Conservation (phyloP, 2,113 vertebrate species). For the Osmerus eperlanus region DNA sequence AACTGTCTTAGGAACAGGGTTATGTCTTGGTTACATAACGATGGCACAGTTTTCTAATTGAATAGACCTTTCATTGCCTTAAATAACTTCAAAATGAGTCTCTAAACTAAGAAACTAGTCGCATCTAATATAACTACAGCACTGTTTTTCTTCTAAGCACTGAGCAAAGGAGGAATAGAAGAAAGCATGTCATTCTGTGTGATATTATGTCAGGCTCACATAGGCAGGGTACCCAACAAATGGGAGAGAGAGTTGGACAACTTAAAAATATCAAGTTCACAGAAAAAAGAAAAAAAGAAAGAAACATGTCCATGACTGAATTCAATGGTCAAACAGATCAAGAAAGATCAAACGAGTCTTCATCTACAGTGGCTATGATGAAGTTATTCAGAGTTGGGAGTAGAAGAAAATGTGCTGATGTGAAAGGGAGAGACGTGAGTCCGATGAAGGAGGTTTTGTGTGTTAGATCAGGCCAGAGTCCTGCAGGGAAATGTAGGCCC, state of each 20-base stretch:
- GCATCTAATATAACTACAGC: conserved; percentile 19
- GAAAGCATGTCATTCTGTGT: not conserved
- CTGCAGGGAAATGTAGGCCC: conserved; percentile 16
- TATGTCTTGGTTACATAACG: too few relatives aligned
- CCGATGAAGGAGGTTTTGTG: conserved; percentile 31
- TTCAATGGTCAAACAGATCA: not conserved
- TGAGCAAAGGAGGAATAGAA: not conserved
- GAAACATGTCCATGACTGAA: conserved; percentile 27
- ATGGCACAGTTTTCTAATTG: too few relatives aligned
- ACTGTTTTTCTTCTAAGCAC: conserved; percentile 15
- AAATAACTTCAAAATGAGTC: conserved; percentile 5
- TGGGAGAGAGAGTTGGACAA: not conserved
- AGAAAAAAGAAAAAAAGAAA: not conserved
- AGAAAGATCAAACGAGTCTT: not conserved
- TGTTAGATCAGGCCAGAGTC: conserved; percentile 21
- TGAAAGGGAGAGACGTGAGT: conserved; percentile 41
- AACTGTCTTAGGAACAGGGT: conserved; percentile 15
- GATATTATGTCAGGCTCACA: conserved; percentile 17
- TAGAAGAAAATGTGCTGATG: conserved; percentile 37
- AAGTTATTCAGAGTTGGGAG: conserved; percentile 21
- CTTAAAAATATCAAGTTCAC: not conserved
- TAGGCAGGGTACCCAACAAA: conserved; percentile 9
- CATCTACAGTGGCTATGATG: not conserved
- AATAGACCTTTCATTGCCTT: not conserved
- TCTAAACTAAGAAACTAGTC: not conserved